Evolutionary conservation across 2,888 invertebrate genomes (phyloP).

Genomic region (Tiliacea aurago): DNA sequence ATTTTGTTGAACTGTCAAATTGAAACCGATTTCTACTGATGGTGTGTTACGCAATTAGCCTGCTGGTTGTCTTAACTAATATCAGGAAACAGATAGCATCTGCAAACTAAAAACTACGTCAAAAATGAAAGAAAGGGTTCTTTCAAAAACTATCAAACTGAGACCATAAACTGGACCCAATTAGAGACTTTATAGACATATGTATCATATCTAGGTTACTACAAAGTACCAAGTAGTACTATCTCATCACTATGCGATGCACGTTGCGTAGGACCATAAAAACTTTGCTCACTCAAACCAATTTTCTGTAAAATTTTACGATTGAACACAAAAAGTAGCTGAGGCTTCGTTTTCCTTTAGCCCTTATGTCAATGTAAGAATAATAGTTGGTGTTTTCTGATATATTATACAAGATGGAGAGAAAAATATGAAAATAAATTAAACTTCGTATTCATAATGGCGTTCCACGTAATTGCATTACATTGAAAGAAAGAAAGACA

Average conservation of each 20-base stretch:
- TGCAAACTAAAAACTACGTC: not conserved
- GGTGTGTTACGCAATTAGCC: no score
- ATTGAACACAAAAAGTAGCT: constrained; percentile 38
- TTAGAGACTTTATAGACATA: constrained; percentile 3
- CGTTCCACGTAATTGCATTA: no score
- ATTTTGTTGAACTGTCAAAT: no score
- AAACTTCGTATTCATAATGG: no score
- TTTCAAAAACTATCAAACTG: constrained; percentile 15
- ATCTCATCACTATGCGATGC: constrained; percentile 46
- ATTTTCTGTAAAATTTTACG: constrained; percentile 62
- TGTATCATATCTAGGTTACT: not conserved
- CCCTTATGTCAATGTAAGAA: not conserved
- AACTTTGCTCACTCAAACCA: constrained; percentile 53
- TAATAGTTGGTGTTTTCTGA: not conserved
- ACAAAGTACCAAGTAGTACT: constrained; percentile 29
- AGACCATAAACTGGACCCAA: constrained; percentile 23
- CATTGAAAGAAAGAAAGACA: no score
- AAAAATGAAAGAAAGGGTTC: not conserved
- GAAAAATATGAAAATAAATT: no score
- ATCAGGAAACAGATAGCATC: not conserved
- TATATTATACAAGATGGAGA: not conserved
- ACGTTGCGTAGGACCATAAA: constrained; percentile 53
- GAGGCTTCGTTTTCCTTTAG: constrained; percentile 14
- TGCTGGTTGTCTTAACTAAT: not conserved
- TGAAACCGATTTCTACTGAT: no score